Conservation (phyloP, 1,140 invertebrate species). For the Cotesia glomerata region DNA sequence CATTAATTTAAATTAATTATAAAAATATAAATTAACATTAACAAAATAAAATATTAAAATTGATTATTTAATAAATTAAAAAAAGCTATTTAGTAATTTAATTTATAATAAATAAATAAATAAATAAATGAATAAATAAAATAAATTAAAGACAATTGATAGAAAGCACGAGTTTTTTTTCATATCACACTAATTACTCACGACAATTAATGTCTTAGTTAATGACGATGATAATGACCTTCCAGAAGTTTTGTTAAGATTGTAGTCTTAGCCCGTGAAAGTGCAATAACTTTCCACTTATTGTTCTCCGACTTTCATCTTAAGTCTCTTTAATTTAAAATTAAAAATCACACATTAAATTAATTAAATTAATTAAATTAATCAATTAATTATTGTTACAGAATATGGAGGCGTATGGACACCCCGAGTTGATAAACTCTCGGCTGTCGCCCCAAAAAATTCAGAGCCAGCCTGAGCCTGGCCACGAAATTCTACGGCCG, state of each 20-base stretch:
- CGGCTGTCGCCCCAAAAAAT: slow-evolving; percentile 17
- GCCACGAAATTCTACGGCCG: slow-evolving; percentile 84
- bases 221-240: slow-evolving; percentile 54
- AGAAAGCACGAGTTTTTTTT: not conserved
- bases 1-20: no score
- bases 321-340: not conserved
- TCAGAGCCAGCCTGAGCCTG: slow-evolving; percentile 65
- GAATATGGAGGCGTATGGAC: slow-evolving; percentile 16
- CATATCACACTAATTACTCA: slow-evolving; percentile 12
- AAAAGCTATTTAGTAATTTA: not conserved
- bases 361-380: not conserved
- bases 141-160: not conserved
- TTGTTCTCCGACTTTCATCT: slow-evolving; percentile 22
- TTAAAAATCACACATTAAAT: not conserved
- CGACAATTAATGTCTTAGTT: slow-evolving; percentile 18
- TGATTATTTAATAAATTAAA: not conserved
- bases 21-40: no score
- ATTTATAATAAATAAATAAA: not conserved
- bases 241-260: slow-evolving; percentile 31
- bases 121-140: not conserved
- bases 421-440: slow-evolving; percentile 20
- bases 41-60: no score
- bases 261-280: slow-evolving; percentile 40
- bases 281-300: slow-evolving; percentile 55
- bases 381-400: not conserved